Evolutionary conservation across 2,113 vertebrate genomes (phyloP).

Genomic region (Gopherus evgoodei): DNA sequence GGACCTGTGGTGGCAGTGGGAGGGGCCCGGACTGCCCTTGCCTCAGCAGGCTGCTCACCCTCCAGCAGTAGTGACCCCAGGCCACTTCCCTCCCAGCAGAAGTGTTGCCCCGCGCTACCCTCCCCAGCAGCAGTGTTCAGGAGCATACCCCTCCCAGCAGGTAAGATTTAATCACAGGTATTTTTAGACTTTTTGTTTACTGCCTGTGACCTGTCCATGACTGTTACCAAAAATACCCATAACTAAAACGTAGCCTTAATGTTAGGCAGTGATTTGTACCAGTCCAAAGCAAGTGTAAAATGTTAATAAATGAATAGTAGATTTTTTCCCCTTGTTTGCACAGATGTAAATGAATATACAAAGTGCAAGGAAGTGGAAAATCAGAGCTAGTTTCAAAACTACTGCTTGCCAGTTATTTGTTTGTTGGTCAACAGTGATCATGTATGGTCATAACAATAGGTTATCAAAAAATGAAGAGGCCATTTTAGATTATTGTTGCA

Average conservation of each 20-base stretch:
- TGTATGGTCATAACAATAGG: not conserved
- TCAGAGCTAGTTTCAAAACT: not conserved
- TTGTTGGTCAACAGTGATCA: not conserved
- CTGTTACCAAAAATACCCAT: too few species aligned
- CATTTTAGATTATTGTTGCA: not conserved
- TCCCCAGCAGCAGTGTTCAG: too few species aligned
- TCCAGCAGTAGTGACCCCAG: too few species aligned
- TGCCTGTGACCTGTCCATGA: too few species aligned
- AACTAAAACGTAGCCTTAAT: not conserved
- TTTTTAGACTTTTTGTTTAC: too few species aligned
- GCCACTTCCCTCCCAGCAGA: too few species aligned
- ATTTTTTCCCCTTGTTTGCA: not conserved
- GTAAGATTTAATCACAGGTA: too few species aligned
- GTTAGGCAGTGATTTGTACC: not conserved
- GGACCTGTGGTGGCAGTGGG: too few species aligned
- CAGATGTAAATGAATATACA: fast-evolving
- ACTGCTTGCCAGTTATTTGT: not conserved
- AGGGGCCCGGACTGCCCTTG: too few species aligned
- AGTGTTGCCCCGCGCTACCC: too few species aligned
- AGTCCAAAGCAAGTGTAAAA: not conserved
- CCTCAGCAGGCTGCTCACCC: too few species aligned
- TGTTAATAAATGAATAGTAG: not conserved
- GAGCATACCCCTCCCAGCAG: too few species aligned
- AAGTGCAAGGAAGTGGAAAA: not conserved
- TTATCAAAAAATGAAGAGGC: not conserved